Percentiles rank a stretch among this genome's conserved stretches.
phyloP scores from a whole-genome alignment of 1,140 invertebrate species.

The Pseudomyrmex sp. region DNA sequence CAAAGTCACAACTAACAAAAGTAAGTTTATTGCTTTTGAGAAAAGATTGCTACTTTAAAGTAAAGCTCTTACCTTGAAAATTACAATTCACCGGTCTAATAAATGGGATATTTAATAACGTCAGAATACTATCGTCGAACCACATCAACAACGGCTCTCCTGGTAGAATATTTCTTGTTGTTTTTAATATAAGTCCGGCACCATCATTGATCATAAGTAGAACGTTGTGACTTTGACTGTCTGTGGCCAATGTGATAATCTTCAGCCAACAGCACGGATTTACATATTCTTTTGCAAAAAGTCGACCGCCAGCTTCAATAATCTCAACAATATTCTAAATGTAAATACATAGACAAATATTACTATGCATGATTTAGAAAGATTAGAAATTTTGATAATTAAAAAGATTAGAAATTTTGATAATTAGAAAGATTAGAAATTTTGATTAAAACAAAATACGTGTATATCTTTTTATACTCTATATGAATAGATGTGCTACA shows the following conservation, averaged over 20 bases:
- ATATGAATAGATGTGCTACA: slow-evolving; percentile 24
- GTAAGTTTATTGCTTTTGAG: not conserved
- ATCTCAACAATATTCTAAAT: slow-evolving; percentile 65
- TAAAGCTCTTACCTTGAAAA: slow-evolving; percentile 89
- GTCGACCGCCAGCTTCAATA: slow-evolving; percentile 62
- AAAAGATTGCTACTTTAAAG: not conserved
- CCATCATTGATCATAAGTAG: slow-evolving; percentile 81
- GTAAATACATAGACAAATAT: too few relatives aligned
- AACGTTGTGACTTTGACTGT: slow-evolving; percentile 90
- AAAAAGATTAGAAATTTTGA: too few relatives aligned
- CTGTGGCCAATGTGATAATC: slow-evolving; percentile 87
- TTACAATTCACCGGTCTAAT: slow-evolving; percentile 89
- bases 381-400: too few relatives aligned
- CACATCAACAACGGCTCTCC: slow-evolving; percentile 91
- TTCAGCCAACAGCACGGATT: slow-evolving; percentile 83
- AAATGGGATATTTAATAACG: slow-evolving; percentile 91
- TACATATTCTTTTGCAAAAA: slow-evolving; percentile 59
- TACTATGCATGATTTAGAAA: too few relatives aligned
- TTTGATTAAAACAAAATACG: not conserved
- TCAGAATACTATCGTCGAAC: slow-evolving; percentile 92
- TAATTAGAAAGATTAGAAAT: too few relatives aligned
- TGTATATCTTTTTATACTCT: not conserved
- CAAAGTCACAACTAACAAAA: not conserved
- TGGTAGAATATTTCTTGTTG: slow-evolving; percentile 84
- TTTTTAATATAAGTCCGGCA: slow-evolving; percentile 82